Conservation (phyloP, 1,140 invertebrate species). For the Trichogramma pretiosum region DNA sequence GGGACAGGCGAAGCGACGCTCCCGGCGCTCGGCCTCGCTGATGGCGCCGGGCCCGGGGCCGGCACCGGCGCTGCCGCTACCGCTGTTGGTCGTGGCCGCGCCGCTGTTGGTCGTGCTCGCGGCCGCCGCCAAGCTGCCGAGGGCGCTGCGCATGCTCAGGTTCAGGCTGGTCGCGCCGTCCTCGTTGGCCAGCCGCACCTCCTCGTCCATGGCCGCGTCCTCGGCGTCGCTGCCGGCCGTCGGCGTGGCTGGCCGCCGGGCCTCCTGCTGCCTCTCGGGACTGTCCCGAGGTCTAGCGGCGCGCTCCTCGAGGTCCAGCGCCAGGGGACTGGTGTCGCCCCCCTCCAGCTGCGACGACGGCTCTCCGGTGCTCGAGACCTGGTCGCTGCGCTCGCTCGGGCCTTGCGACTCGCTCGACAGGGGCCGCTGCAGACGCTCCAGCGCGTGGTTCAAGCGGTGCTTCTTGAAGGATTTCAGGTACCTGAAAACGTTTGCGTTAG, state of each 20-base stretch:
- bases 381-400: constrained; percentile 49
- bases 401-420: constrained; percentile 25
- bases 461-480: constrained; percentile 85
- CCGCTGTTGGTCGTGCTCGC: constrained; percentile 7
- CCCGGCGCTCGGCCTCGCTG: constrained; percentile 37
- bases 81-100: constrained; percentile 10
- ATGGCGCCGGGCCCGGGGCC: constrained; percentile 27
- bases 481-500: too few relatives aligned
- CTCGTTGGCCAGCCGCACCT: constrained; percentile 24
- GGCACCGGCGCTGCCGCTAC: constrained; percentile 21
- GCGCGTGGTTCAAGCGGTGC: constrained; percentile 74
- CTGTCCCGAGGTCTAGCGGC: too few relatives aligned
- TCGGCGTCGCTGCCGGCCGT: constrained; percentile 24
- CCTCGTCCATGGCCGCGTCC: constrained; percentile 28
- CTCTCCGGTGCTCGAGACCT: constrained; percentile 66
- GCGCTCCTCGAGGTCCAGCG: constrained; percentile 25
- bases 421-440: constrained; percentile 61
- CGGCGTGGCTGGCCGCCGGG: constrained; percentile 28
- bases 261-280: constrained; percentile 18
- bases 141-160: too few relatives aligned
- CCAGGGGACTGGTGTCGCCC: constrained; percentile 27
- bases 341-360: constrained; percentile 45
- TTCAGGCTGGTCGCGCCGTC: constrained; percentile 21
- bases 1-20: constrained; percentile 67
- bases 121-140: not conserved